A percentile compares a stretch with the other conserved stretches of the same genome.
Conservation (phyloP, 2,113 vertebrate genomes). For the Phylloscopus whistleri region DNA sequence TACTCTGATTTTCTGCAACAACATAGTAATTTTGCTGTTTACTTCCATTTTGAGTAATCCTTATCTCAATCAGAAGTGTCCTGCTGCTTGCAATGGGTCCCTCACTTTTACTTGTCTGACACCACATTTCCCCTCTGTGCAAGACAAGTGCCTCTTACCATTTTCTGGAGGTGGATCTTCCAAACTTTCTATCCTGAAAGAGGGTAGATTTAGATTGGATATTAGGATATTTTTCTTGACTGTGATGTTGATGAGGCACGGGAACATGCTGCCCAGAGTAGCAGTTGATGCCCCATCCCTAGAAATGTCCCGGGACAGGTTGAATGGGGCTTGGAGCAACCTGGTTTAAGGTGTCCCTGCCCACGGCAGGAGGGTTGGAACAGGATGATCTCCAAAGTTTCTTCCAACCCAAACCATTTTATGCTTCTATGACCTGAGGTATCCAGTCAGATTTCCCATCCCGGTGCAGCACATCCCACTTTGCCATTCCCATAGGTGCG, state of each 20-base stretch:
- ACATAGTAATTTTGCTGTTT: background rate
- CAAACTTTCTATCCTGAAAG: background rate
- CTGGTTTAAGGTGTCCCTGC: background rate
- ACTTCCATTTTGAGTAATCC: background rate
- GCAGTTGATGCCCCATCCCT: background rate
- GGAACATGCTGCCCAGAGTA: background rate
- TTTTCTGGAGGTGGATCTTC: background rate
- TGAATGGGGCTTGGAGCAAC: background rate
- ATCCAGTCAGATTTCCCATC: background rate
- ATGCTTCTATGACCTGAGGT: background rate
- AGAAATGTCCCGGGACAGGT: background rate
- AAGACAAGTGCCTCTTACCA: background rate
- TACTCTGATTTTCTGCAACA: background rate
- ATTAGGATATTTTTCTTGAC: background rate
- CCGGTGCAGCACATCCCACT: rapidly evolving
- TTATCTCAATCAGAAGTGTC: background rate
- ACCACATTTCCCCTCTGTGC: background rate
- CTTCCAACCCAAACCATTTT: background rate
- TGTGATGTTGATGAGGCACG: background rate
- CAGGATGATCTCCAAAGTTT: background rate
- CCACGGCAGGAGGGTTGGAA: background rate
- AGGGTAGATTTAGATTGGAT: background rate
- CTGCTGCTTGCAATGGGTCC: background rate
- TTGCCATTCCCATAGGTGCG: rapidly evolving
- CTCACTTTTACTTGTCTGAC: background rate